phyloP scores from a whole-genome alignment of 1,140 invertebrate species.

The Hirudo medicinalis region DNA sequence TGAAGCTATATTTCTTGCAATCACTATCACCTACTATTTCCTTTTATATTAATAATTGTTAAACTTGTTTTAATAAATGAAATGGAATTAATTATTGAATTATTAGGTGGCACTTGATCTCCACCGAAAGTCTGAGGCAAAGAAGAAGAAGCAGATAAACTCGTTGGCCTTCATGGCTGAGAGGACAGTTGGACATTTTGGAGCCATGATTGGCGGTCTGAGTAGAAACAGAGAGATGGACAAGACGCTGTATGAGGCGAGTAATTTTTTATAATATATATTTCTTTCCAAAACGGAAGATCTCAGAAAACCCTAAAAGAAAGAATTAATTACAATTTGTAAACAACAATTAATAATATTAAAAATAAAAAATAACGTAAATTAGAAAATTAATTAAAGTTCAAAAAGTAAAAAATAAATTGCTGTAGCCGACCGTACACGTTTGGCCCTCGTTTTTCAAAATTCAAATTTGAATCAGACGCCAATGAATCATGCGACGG shows the following conservation, averaged over 20 bases:
- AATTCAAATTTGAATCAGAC: too few relatives aligned
- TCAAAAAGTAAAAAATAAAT: too few relatives aligned
- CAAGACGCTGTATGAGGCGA: neutral
- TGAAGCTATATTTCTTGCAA: too few relatives aligned
- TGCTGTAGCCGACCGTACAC: too few relatives aligned
- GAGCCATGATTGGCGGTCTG: neutral
- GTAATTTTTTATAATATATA: neutral
- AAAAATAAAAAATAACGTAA: neutral
- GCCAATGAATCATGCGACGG: too few relatives aligned
- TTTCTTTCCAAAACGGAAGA: neutral
- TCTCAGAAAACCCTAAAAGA: too few relatives aligned
- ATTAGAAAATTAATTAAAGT: neutral
- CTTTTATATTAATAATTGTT: too few relatives aligned
- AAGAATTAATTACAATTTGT: neutral
- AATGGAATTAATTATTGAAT: slow-evolving; percentile 55
- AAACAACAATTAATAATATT: neutral
- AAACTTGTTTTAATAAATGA: too few relatives aligned
- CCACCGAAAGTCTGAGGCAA: slow-evolving; percentile 88
- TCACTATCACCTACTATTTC: too few relatives aligned
- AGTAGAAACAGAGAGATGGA: slow-evolving; percentile 5
- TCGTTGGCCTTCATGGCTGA: slow-evolving; percentile 9
- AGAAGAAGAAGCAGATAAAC: slow-evolving; percentile 33
- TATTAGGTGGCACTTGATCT: slow-evolving; percentile 92
- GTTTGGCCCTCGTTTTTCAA: too few relatives aligned
- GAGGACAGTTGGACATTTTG: slow-evolving; percentile 5